These are phyloP conservation scores for Rhingia campestris DNA, from an alignment of 2,888 invertebrate genomes.

Conservation along the genomic window DNA sequence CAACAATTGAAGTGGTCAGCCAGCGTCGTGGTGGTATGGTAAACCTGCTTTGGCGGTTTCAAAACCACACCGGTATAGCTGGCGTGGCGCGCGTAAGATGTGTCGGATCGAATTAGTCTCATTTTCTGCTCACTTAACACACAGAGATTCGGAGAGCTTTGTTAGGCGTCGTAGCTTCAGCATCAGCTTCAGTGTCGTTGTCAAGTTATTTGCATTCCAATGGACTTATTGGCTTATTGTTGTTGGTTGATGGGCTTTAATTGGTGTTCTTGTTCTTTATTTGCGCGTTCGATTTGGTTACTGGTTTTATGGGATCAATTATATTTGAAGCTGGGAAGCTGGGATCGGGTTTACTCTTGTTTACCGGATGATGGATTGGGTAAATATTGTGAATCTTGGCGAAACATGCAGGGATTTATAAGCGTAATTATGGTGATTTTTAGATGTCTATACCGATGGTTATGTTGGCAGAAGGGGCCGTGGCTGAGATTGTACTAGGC, in stretches of 20 bases:
- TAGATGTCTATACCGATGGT: neutral
- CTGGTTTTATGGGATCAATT: conserved; percentile 67
- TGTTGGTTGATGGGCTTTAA: conserved; percentile 32
- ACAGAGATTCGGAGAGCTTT: conserved; percentile 46
- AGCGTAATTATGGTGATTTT: conserved; percentile 52
- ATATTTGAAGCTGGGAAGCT: conserved; percentile 64
- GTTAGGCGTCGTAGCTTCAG: conserved; percentile 2
- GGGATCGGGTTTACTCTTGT: conserved; percentile 22
- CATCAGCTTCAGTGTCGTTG: neutral
- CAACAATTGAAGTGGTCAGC: conserved; percentile 57
- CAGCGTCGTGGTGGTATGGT: conserved; percentile 7
- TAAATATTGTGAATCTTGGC: conserved; percentile 62
- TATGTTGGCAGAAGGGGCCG: neutral
- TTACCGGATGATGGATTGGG: conserved; percentile 55
- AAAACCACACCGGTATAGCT: conserved; percentile 41
- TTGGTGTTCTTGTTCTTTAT: conserved; percentile 61
- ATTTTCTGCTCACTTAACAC: conserved; percentile 70
- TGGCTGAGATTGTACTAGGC: conserved; percentile 44
- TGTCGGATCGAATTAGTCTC: conserved; percentile 72
- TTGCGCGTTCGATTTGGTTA: conserved; percentile 66
- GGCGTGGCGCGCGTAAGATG: conserved; percentile 49
- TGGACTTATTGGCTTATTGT: conserved; percentile 36
- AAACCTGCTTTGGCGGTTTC: conserved; percentile 72
- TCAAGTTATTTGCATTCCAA: neutral
- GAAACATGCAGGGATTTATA: conserved; percentile 46